phyloP scores from a whole-genome alignment of 1,140 invertebrate genomes.

The Cyphomyrmex costatus region DNA sequence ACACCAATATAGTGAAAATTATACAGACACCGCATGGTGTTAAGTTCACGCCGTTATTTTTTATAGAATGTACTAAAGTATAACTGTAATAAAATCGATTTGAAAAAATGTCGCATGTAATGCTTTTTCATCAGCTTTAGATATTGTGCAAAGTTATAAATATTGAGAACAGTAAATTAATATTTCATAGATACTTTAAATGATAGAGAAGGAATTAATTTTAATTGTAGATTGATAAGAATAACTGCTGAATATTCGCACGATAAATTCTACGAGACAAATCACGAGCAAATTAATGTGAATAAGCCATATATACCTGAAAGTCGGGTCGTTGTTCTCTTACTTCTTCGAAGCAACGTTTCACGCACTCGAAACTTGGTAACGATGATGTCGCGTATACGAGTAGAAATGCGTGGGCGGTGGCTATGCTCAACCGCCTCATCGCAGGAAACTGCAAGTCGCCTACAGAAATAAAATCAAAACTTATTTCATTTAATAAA shows the following conservation, averaged over 20 bases:
- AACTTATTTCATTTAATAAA: not conserved
- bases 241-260: not conserved
- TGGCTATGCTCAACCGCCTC: slow-evolving; percentile 94
- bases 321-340: slow-evolving; percentile 92
- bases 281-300: not conserved
- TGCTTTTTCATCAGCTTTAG: not conserved
- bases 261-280: not conserved
- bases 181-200: not conserved
- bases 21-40: no score
- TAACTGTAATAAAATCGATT: not conserved
- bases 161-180: not conserved
- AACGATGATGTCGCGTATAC: slow-evolving; percentile 94
- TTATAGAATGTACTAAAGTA: no score
- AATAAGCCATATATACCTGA: slow-evolving; percentile 86
- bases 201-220: not conserved
- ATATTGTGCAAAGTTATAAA: not conserved
- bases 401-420: slow-evolving; percentile 95
- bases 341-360: slow-evolving; percentile 94
- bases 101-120: not conserved
- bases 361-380: slow-evolving; percentile 92
- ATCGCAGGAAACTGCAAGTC: slow-evolving; percentile 96
- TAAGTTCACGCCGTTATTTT: no score
- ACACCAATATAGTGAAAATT: no score
- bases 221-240: not conserved
- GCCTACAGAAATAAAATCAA: slow-evolving; percentile 83